Evolutionary conservation across 2,113 vertebrate species (phyloP).

Genomic region (Mugil cephalus): DNA sequence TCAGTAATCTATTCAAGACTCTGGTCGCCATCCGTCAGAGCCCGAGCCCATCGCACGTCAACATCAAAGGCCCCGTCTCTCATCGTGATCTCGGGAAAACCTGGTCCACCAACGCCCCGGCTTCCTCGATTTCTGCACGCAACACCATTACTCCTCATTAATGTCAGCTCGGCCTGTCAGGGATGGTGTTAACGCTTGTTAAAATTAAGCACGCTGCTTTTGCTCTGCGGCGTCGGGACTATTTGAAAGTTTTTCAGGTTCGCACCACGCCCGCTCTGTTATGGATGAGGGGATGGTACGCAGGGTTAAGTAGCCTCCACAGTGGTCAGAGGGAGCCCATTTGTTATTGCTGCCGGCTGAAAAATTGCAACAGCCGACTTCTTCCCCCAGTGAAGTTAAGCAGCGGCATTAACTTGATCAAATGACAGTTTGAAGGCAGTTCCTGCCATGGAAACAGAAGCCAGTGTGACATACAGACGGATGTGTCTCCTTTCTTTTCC

Average conservation of each 20-base stretch:
- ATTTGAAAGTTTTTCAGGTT: constrained; percentile 34
- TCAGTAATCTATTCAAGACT: constrained; percentile 57
- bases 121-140: constrained; percentile 47
- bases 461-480: constrained; percentile 6
- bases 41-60: constrained; percentile 44
- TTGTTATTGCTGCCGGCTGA: constrained; percentile 32
- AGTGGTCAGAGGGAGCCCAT: constrained; percentile 32
- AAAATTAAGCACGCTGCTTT: constrained; percentile 43
- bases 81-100: constrained; percentile 30
- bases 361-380: constrained; percentile 3
- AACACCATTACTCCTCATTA: constrained; percentile 79
- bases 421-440: constrained; percentile 11
- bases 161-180: constrained; percentile 67
- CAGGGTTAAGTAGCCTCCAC: constrained; percentile 39
- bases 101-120: constrained; percentile 27
- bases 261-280: constrained; percentile 8
- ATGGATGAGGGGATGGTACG: constrained; percentile 31
- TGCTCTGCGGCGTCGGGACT: constrained; percentile 15
- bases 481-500: constrained; percentile 13
- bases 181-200: constrained; percentile 60
- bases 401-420: constrained; percentile 15
- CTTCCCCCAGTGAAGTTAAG: not conserved
- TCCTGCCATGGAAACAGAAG: constrained; percentile 25
- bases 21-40: constrained; percentile 46
- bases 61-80: constrained; percentile 66